These are phyloP conservation scores for Chloroceryle amazona DNA, from an alignment of 2,797 vertebrate genomes.

Conservation along the genomic window DNA sequence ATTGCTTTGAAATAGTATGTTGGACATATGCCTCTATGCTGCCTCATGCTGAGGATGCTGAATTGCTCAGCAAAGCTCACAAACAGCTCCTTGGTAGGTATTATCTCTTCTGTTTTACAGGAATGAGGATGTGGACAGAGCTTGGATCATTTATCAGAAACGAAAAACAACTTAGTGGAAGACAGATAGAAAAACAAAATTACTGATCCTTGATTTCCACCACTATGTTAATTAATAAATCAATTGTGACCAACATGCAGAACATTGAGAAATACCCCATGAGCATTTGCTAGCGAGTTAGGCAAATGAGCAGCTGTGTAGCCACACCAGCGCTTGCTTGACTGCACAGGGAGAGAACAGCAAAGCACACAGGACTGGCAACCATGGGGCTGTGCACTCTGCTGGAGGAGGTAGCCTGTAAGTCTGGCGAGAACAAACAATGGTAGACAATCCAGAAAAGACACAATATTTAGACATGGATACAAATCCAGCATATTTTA, in stretches of 20 bases:
- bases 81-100: not conserved
- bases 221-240: conserved; percentile 32
- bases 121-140: not conserved
- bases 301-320: conserved; percentile 64
- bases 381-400: fast-evolving
- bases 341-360: conserved; percentile 24
- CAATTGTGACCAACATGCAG: conserved; percentile 43
- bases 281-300: conserved; percentile 32
- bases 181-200: not conserved
- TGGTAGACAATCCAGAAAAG: not conserved
- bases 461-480: not conserved
- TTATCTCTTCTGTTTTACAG: not conserved
- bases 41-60: conserved; percentile 57
- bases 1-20: not conserved
- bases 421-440: not conserved
- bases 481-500: not conserved
- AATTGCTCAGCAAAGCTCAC: conserved; percentile 9
- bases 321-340: not conserved
- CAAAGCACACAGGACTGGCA: fast-evolving
- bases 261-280: conserved; percentile 36
- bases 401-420: fast-evolving
- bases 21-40: not conserved
- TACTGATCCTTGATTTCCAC: conserved; percentile 1
- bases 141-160: not conserved
- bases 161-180: not conserved